A percentile compares a stretch with the other conserved stretches of the same genome.
phyloP scores from a whole-genome alignment of 2,888 invertebrate genomes.

The Deilephila elpenor region DNA sequence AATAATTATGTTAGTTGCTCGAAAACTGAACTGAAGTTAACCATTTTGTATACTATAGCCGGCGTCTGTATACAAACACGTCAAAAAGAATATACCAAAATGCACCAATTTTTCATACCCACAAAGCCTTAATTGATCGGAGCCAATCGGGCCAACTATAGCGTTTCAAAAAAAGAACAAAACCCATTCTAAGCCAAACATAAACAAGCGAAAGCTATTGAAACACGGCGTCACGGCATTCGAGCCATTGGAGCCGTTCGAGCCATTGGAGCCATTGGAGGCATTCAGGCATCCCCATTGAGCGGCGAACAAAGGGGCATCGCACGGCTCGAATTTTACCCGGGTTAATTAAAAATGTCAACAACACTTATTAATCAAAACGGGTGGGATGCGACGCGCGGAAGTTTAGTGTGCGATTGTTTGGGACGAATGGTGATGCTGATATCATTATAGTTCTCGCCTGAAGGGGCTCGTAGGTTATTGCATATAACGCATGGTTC shows the following conservation, averaged over 20 bases:
- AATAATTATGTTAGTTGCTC: not conserved
- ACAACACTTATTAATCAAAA: conserved; percentile 80
- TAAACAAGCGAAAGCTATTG: conserved; percentile 35
- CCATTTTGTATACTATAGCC: too few relatives aligned
- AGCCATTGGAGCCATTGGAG: conserved; percentile 35
- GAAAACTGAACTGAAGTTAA: not conserved
- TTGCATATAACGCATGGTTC: too few relatives aligned
- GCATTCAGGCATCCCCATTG: conserved; percentile 66
- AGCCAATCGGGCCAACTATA: conserved; percentile 2
- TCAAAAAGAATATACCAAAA: not conserved
- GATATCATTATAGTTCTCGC: too few relatives aligned
- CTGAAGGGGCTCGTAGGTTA: too few relatives aligned
- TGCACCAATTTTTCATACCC: conserved; percentile 14
- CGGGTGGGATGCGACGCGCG: conserved; percentile 44
- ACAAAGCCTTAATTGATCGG: conserved; percentile 36
- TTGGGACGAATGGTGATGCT: not conserved
- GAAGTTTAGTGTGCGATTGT: conserved; percentile 46
- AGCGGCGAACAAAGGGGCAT: conserved; percentile 66
- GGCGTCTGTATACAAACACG: too few relatives aligned
- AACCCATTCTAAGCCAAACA: conserved; percentile 36
- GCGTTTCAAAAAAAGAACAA: conserved; percentile 1
- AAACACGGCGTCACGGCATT: conserved; percentile 19
- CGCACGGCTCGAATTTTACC: conserved; percentile 67
- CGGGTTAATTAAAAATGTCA: conserved; percentile 82
- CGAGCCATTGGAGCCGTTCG: not conserved